Percentiles rank a stretch among this genome's conserved stretches.
These are phyloP conservation scores for Cynopterus brachyotis DNA, from an alignment of 2,113 vertebrate genomes.

Conservation along the genomic window DNA sequence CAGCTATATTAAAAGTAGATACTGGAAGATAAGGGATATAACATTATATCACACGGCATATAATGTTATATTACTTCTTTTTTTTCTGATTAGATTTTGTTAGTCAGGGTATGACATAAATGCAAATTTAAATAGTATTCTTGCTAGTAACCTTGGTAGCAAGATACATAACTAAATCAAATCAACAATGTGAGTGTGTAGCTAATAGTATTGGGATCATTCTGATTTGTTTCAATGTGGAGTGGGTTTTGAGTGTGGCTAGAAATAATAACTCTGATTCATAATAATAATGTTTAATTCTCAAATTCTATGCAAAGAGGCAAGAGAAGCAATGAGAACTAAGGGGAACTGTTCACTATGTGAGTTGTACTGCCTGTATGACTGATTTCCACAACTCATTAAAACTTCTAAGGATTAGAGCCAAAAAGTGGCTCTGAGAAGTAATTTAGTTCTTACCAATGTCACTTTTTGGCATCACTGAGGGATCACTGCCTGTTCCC, in stretches of 20 bases:
- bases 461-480: background rate
- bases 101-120: background rate
- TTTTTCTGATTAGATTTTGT: constrained; percentile 1
- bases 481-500: background rate
- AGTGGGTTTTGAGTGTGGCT: background rate
- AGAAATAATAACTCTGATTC: constrained; percentile 18
- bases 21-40: background rate
- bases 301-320: background rate
- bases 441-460: background rate
- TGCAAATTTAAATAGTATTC: constrained; percentile 29
- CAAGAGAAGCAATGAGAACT: background rate
- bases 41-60: background rate
- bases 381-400: background rate
- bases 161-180: constrained; percentile 10
- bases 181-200: background rate
- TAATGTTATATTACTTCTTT: background rate
- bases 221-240: background rate
- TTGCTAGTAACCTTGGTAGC: background rate
- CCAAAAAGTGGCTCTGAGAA: background rate
- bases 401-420: background rate
- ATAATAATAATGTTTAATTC: background rate
- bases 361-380: background rate
- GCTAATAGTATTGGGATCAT: background rate
- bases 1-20: background rate
- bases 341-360: background rate